Base-by-base conservation (phyloP, 2,113 vertebrate species). In the Alces alces region DNA sequence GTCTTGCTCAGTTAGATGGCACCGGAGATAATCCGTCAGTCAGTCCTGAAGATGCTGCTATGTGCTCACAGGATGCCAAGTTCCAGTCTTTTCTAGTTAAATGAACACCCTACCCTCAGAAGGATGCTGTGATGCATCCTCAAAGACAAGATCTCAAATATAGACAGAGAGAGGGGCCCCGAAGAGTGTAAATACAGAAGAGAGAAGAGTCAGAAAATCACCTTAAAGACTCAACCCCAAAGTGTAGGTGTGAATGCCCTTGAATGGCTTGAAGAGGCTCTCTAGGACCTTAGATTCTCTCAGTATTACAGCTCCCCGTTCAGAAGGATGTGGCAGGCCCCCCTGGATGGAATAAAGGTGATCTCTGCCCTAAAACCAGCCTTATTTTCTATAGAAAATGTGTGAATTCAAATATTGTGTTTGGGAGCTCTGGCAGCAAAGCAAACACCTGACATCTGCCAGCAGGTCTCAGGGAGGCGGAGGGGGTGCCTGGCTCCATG, bases 301-400 rank as follows among this genome's bases (percentile, higher is more conserved):
- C 73, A 10, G 23, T 9, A 7, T 14, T 33, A 27, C 23, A 14
- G 36, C 3, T 30, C 43, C 13, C 43, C 3, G 4, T 55, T 60
- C 64, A 57, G 39, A 55, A 27, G 19, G 52, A 57, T 1, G 21
- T 5, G 19, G 30, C 3, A 25, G 25, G 19, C 2, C 70, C 9
- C 7, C 57, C 27, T 50, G 21, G 9, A 28, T 52, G 9, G 27
- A 39, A 66, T 9, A 25, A 78, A 64, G 5, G 33, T 5, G 50
- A 0, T 23, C 10, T 14, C 10, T 0, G 1, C 47, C 43, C 12
- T 19, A n/a, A 50, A 36, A 30, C 2, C 0, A 2, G 25, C 9
- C 54, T 91, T 30, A n/a, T 43, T 52, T 55, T 79, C 11, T 57
- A 3, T 1, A 64, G 43, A n/a, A 21, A 83, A 85, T 11, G 0